phyloP scores from a whole-genome alignment of 2,113 vertebrate species.

The Pangasianodon hypophthalmus region DNA sequence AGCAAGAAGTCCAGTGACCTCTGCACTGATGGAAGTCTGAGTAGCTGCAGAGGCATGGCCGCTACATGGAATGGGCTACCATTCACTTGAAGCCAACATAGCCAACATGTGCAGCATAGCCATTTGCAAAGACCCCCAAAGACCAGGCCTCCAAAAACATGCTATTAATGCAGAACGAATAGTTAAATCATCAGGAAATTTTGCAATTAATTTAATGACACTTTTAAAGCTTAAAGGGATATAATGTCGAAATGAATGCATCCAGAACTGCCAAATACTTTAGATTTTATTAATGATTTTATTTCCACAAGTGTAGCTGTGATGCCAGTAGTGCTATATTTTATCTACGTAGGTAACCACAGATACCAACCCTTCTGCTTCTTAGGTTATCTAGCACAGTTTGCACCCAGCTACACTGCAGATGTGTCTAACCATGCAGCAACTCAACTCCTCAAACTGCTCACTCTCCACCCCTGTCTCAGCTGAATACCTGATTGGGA shows the following conservation, averaged over 20 bases:
- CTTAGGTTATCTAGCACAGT: no score
- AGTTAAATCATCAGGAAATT: neutral
- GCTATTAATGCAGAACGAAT: neutral
- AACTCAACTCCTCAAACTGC: slow-evolving; percentile 16
- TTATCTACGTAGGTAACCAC: neutral
- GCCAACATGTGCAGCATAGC: no score
- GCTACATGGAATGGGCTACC: neutral
- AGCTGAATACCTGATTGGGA: neutral
- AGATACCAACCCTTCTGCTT: neutral
- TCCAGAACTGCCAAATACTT: no score
- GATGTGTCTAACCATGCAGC: neutral
- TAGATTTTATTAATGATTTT: no score
- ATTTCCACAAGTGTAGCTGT: no score
- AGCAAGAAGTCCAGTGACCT: neutral
- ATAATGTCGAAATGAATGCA: neutral
- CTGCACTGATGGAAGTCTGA: neutral
- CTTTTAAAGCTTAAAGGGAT: neutral
- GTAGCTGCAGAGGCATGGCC: neutral
- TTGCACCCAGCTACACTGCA: neutral
- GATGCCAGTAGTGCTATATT: no score
- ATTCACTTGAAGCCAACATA: no score
- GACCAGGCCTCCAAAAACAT: neutral
- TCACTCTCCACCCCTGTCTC: neutral
- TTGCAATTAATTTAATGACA: neutral
- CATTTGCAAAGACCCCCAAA: neutral